Evolutionary conservation across 2,113 vertebrate species (phyloP), one percentile per base, ranked within the genome.

Genomic region (Microtus oregoni): DNA sequence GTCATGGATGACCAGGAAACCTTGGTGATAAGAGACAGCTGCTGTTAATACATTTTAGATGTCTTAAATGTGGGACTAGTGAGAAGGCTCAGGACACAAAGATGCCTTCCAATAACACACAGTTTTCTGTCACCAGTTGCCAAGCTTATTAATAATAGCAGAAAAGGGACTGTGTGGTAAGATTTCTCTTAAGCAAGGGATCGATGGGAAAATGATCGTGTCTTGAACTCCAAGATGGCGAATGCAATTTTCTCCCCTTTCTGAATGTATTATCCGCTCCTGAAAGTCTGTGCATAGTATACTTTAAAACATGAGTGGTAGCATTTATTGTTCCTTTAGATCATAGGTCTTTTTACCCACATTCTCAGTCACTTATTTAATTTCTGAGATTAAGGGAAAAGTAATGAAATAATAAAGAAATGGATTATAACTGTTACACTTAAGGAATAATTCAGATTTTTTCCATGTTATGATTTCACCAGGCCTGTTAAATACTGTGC

Each of bases 351-450:
- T 89, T 88, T 92, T 44, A 35, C 44, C 13, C 41, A 67, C 11
- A 86, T 89, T 96, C 28, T 94, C 30, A 91, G 8, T 72, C 15
- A 26, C 63, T 58, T 86, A 58, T n/a, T 96, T 95, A 81, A 91
- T 92, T 89, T 19, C 38, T 76, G 47, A 76, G 86, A 77, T 77
- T 95, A 85, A 90, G 72, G 83, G 82, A 10, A 38, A 77, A 58
- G 90, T 13, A 41, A 75, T 35, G n/a, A 50, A n/a, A 55, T 72
- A 88, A 38, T 78, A 79, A 70, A 95, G 68, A 89, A 82, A 72
- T 83, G 52, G 50, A 7, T 22, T 72, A 61, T 52, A 67, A 91
- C 22, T 90, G 61, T 92, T 82, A 9, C 47, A 26, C 13, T 81
- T 76, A 67, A 94, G 70, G 14, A 85, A 88, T 85, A 90, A 44